These are phyloP conservation scores for Microtus pennsylvanicus DNA, from an alignment of 2,113 vertebrate genomes.

Conservation along the genomic window DNA sequence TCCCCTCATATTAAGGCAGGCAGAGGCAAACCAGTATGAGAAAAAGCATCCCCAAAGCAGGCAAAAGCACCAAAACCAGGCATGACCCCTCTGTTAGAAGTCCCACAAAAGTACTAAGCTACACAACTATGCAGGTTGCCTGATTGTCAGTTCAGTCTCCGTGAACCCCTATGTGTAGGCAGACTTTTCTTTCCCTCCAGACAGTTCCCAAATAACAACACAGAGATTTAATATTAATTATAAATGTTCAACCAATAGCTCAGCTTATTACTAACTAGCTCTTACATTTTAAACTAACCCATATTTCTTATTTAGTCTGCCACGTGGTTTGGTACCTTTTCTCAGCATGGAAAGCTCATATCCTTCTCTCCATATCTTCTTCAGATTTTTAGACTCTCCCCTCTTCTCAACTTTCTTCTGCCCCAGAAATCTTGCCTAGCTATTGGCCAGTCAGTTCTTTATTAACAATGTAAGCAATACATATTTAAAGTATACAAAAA, in stretches of 20 bases:
- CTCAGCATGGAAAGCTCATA: background rate
- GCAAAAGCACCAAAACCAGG: background rate
- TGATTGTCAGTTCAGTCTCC: background rate
- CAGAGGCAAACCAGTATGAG: background rate
- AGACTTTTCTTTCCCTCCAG: background rate
- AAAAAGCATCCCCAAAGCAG: background rate
- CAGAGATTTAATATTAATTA: background rate
- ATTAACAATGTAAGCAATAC: background rate
- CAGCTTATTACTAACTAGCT: background rate
- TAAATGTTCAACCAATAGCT: background rate
- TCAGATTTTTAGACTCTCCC: background rate
- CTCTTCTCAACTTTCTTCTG: background rate
- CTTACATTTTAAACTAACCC: background rate
- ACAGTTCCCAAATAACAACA: background rate
- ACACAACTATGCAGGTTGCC: background rate
- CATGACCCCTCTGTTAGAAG: background rate
- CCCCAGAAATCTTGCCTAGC: background rate
- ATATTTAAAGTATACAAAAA: background rate
- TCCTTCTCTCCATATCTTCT: background rate
- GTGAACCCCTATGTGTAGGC: background rate
- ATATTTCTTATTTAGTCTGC: background rate
- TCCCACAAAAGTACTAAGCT: background rate
- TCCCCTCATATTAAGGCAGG: background rate
- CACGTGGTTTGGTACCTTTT: background rate
- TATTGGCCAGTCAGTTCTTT: background rate